These are phyloP conservation scores for Cebus imitator DNA, from an alignment of 2,113 vertebrate genomes.

Conservation along the genomic window DNA sequence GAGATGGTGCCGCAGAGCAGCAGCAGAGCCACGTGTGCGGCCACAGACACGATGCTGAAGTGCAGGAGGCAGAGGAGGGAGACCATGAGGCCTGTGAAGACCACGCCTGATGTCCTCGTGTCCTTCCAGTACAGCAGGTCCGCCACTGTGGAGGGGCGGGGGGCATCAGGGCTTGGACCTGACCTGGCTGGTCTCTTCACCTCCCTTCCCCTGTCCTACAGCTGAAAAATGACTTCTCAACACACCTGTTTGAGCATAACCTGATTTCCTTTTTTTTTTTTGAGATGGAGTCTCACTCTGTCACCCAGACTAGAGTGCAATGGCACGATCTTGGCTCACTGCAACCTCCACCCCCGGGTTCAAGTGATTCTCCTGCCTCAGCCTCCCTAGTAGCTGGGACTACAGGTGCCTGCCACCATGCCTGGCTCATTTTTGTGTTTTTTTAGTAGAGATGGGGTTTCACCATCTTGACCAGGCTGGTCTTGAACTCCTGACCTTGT, in stretches of 20 bases:
- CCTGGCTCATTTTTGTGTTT: too few species aligned
- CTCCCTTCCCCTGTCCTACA: background rate
- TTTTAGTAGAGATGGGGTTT: too few species aligned
- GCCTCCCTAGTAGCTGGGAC: background rate
- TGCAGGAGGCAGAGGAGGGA: slow-evolving; percentile 91
- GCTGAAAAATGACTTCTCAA: background rate
- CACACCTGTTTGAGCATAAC: background rate
- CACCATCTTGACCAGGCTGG: too few species aligned
- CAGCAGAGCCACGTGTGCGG: slow-evolving; percentile 87
- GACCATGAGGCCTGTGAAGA: slow-evolving; percentile 89
- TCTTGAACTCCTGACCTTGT: too few species aligned
- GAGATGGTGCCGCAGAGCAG: slow-evolving; percentile 89
- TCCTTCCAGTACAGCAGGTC: slow-evolving; percentile 94
- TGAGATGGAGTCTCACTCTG: background rate
- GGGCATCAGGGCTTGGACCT: background rate
- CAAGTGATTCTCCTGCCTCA: background rate
- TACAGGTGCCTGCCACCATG: too few species aligned
- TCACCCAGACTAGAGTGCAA: background rate
- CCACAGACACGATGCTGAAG: slow-evolving; percentile 92
- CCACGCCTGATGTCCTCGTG: slow-evolving; percentile 86
- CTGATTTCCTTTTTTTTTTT: background rate
- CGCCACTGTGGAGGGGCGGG: slow-evolving; percentile 77
- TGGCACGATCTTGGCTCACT: too few species aligned
- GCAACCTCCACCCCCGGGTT: background rate
- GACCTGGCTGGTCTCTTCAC: background rate